Evolutionary conservation across 1,140 invertebrate species (phyloP).

Genomic region (Metopolophium dirhodum): DNA sequence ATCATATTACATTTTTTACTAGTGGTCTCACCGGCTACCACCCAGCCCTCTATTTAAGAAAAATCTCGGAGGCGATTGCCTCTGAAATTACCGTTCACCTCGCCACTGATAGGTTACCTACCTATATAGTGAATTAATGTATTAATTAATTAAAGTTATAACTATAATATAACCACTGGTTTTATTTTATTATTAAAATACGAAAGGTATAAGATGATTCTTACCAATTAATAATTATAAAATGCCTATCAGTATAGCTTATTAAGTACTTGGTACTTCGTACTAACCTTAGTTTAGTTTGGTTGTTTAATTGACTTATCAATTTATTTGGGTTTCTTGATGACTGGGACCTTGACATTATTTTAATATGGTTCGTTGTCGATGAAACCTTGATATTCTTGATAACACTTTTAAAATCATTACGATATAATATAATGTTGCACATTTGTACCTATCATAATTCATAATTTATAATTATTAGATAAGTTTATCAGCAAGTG

Average conservation of each 20-base stretch:
- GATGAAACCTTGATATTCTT: conserved; percentile 54
- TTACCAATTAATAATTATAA: background rate
- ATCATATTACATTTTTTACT: too few relatives aligned
- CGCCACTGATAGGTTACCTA: too few relatives aligned
- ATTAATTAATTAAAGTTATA: background rate
- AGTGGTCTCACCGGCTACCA: too few relatives aligned
- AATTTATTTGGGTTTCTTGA: conserved; percentile 50
- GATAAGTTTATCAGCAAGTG: too few relatives aligned
- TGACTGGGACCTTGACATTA: conserved; percentile 41
- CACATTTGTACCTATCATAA: background rate
- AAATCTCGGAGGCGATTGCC: too few relatives aligned
- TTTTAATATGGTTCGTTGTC: conserved; percentile 49
- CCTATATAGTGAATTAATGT: too few relatives aligned
- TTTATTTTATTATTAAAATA: background rate
- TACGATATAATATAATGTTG: background rate
- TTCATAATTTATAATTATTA: background rate
- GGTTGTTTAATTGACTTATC: conserved; percentile 2
- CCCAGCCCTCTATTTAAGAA: too few relatives aligned
- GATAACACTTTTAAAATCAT: conserved; percentile 22
- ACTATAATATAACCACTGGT: background rate
- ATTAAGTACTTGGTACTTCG: background rate
- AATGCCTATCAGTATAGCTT: background rate
- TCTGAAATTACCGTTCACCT: too few relatives aligned
- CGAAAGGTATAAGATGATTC: background rate
- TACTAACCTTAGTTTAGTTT: background rate